Percentiles rank a stretch among this genome's conserved stretches.
phyloP scores from a whole-genome alignment of 2,888 invertebrate species.

The Dasysyrphus albostriatus region DNA sequence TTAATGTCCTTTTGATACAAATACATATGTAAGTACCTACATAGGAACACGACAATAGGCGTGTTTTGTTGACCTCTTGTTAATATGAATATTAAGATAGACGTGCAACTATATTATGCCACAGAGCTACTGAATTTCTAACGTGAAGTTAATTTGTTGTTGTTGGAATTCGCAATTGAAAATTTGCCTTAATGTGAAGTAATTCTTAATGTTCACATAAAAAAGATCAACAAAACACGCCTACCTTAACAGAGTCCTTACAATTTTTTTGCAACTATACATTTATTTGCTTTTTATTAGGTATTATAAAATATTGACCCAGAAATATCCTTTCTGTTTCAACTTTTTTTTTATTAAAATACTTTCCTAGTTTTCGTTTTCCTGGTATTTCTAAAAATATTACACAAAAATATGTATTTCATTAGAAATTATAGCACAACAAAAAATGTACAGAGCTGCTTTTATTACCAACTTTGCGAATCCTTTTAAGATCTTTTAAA shows the following conservation, averaged over 20 bases:
- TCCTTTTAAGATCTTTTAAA: conserved; percentile 29
- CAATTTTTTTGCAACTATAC: neutral
- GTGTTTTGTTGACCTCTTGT: no score
- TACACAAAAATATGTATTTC: conserved; percentile 44
- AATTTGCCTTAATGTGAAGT: no score
- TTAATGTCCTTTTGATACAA: no score
- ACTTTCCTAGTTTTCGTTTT: neutral
- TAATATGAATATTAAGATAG: no score
- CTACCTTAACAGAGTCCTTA: neutral
- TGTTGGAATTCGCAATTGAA: no score
- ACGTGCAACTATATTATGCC: no score
- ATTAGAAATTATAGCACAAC: conserved; percentile 1
- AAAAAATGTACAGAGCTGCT: neutral
- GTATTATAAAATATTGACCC: conserved; percentile 13
- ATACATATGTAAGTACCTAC: no score
- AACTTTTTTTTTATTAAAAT: neutral
- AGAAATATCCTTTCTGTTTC: conserved; percentile 4
- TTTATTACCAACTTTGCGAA: conserved; percentile 35
- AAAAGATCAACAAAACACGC: no score
- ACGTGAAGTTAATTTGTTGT: no score
- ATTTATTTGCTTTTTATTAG: conserved; percentile 1
- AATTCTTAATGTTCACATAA: no score
- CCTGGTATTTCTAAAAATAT: neutral
- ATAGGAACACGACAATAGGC: no score
- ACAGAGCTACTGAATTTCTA: no score